Base-by-base conservation (phyloP, 92 coral and sea anemone species). In the Montipora capitata region DNA sequence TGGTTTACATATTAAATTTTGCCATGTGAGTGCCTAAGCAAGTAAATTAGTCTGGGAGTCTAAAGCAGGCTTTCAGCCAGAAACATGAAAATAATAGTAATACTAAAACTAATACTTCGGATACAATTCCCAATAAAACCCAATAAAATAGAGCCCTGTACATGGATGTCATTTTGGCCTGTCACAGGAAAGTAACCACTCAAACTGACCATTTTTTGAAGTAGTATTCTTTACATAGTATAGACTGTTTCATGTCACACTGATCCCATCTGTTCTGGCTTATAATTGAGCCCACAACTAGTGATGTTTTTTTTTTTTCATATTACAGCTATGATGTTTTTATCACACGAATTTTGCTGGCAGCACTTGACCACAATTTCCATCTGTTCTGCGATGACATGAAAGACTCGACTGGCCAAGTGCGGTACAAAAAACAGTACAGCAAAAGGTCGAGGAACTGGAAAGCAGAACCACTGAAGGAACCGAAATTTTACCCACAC, bases 291-390 rank as follows among this genome's bases (percentile, higher is more conserved):
- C 66, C 8, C 66, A 61, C 66, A 61, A 61, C 70, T 41, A 65
- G 40, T 65, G 70, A 18, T 65, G 4, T 39, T 68, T 68, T 0
- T 12, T 68, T n/a, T 12, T 39, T 40, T 39, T 68, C 41, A 38
- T 68, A 39, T 38, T 85, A 40, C 49, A 87, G 91, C 51, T 87
- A 87, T 72, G 81, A 79, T 16, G 66, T 61, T 40, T 87, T 79
- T 45, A 79, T 70, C 41, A 69, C 16, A 54, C 56, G 86, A 51
- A 35, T 59, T 13, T 18, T 87, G 5, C 74, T 87, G 40, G 91
- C 86, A 44, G 90, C 85, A 45, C 40, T 86, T 3, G 90, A 86
- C 72, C 90, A 86, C 85, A 86, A 86, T 44, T 79, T 87, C 43
- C 78, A 87, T 87, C 41, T 86, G 42, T 76, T 85, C 39, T 63